Conservation (phyloP, 2,797 vertebrate species). For the Liasis olivaceus region DNA sequence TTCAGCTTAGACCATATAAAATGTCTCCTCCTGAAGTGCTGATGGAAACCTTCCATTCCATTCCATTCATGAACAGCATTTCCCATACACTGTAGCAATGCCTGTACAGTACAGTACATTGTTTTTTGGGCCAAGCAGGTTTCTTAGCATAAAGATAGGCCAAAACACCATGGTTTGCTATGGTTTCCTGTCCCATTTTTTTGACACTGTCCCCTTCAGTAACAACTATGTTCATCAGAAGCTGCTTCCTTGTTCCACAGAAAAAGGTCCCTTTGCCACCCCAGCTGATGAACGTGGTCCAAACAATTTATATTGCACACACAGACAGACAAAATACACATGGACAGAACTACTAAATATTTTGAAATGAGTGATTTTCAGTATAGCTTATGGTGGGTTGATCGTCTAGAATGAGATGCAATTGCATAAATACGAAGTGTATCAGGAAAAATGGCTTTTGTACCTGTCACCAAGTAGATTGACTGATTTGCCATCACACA, state of each 20-base stretch:
- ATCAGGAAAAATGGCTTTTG: constrained; percentile 5
- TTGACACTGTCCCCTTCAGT: not conserved
- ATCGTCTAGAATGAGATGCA: not conserved
- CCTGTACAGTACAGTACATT: not conserved
- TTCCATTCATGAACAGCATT: not conserved
- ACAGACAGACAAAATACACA: not conserved
- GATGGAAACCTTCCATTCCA: not conserved
- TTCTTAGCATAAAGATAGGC: not conserved
- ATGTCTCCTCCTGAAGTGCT: not conserved
- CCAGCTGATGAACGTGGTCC: not conserved
- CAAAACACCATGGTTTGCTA: not conserved
- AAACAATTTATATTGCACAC: not conserved
- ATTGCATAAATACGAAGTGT: constrained; percentile 4
- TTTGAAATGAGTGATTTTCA: constrained; percentile 8
- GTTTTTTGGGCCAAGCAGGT: not conserved
- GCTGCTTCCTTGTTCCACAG: not conserved
- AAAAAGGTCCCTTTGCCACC: not conserved
- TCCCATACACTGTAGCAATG: not conserved
- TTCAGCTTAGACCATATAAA: not conserved
- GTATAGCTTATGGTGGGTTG: not conserved
- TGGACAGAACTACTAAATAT: not conserved
- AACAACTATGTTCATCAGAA: not conserved
- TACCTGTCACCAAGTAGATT: constrained; percentile 34
- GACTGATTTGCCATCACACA: not conserved
- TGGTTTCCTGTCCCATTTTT: not conserved